These are phyloP conservation scores for Elysia chlorotica DNA, from an alignment of 1,140 invertebrate species.

Conservation along the genomic window DNA sequence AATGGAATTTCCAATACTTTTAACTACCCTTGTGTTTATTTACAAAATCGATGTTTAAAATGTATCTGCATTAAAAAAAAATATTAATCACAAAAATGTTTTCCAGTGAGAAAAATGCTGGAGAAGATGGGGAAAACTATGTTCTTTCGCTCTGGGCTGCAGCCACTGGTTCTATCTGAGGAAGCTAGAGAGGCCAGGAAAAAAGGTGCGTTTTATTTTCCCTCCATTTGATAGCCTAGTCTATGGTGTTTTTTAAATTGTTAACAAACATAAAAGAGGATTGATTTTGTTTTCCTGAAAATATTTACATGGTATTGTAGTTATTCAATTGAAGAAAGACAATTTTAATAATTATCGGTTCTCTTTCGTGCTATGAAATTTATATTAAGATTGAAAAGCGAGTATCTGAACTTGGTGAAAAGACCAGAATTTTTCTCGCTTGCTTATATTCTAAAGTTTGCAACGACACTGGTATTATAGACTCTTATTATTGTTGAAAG, in stretches of 20 bases:
- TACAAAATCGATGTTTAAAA: background rate
- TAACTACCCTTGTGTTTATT: background rate
- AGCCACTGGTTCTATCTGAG: slow-evolving; percentile 63
- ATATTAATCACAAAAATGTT: background rate
- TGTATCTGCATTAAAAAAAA: background rate
- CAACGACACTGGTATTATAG: too few species aligned
- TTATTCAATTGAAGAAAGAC: background rate
- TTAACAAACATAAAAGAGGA: too few species aligned
- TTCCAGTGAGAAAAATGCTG: slow-evolving; percentile 57
- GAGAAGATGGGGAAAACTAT: slow-evolving; percentile 65
- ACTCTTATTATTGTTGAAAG: too few species aligned
- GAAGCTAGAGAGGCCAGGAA: slow-evolving; percentile 63
- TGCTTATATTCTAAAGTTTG: too few species aligned
- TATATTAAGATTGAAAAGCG: too few species aligned
- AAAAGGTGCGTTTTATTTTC: slow-evolving; percentile 38
- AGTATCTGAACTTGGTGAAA: too few species aligned
- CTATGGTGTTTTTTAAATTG: too few species aligned
- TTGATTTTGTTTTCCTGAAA: too few species aligned
- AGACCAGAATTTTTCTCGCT: too few species aligned
- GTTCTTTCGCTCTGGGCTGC: slow-evolving; percentile 63
- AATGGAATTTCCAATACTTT: background rate
- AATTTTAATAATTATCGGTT: background rate
- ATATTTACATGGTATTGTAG: too few species aligned
- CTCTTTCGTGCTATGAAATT: background rate
- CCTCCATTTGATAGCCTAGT: background rate